Base-by-base conservation (phyloP, 2,888 invertebrate genomes). In the Ophion ventricosus region DNA sequence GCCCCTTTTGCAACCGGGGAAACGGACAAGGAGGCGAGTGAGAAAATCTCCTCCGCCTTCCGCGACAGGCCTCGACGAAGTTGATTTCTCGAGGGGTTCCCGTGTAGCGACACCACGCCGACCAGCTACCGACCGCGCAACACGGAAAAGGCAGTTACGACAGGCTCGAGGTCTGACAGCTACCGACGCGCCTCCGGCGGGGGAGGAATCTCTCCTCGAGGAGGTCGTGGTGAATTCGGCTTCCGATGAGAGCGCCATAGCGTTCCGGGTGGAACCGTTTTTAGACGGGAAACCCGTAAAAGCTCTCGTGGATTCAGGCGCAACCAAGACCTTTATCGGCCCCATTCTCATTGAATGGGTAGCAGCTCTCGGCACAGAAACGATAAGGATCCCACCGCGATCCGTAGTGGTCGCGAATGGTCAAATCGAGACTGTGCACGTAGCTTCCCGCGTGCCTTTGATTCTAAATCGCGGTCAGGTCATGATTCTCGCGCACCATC, bases 251-350 rank as follows among this genome's bases (percentile, higher is more conserved):
- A 17, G 40, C n/a, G n/a, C n/a, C n/a, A n/a, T n/a, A 4, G 29
- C 29, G 4, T 29, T 29, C 29, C 29, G 1, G 29, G 29, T 29
- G 3, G 29, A 29, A 29, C 79, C 35, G 67, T 56, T 0, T n/a
- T 67, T 78, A 3, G 43, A 14, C 0, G 73, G 74, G 2, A 35
- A 56, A 7, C 29, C 26, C 0, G 56, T 83, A 1, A 17, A 63
- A 23, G 74, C 82, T 11, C 63, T 82, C 7, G 67, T 82, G 1
- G 78, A 78, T 40, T 78, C 73, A 0, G 82, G 82, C 0, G 82
- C 78, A 0, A 78, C 59, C 14, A 59, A 78, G 0, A 78, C 78
- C 0, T 78, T 74, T 11, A 75, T 75, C 0, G 79, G 78, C 1
- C 14, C 63, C 1, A 75, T 54, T 0, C 56, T 23, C 0, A 4